Percentiles rank a stretch among this genome's conserved stretches.
phyloP scores from a whole-genome alignment of 2,888 invertebrate genomes.

The Torymus aiolomorphi region DNA sequence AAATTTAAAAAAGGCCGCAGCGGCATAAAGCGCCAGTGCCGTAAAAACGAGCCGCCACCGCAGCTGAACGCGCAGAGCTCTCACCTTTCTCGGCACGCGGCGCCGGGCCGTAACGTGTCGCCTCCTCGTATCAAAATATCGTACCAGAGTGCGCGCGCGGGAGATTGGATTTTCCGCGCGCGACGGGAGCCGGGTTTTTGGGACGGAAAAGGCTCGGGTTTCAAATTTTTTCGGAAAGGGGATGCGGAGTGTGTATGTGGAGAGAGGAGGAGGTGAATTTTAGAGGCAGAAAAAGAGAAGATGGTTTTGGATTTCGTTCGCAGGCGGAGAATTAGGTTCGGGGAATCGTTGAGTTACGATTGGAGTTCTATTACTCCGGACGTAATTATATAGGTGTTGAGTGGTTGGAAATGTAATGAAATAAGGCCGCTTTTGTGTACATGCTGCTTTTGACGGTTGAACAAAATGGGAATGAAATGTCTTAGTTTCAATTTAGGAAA shows the following conservation, averaged over 20 bases:
- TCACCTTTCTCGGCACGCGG: neutral
- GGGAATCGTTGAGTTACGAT: neutral
- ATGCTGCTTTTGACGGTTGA: too few species aligned
- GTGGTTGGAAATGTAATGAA: neutral
- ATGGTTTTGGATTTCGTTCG: constrained; percentile 19
- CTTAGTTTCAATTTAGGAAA: neutral
- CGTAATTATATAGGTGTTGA: neutral
- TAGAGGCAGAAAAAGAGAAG: too few species aligned
- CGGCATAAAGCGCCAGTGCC: too few species aligned
- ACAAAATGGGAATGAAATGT: neutral
- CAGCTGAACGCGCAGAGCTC: too few species aligned
- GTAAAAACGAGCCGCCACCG: too few species aligned
- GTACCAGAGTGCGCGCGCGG: constrained; percentile 56
- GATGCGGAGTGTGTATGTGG: neutral
- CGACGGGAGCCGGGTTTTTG: neutral
- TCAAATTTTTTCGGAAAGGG: constrained; percentile 19
- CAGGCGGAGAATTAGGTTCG: neutral
- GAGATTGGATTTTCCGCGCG: constrained; percentile 62
- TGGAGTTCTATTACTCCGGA: too few species aligned
- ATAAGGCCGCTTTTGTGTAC: too few species aligned
- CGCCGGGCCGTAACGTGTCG: constrained; percentile 58
- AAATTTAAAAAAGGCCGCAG: too few species aligned
- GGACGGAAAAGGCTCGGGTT: constrained; percentile 11
- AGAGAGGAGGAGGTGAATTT: neutral
- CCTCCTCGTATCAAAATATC: constrained; percentile 66